Conservation (phyloP, 2,888 invertebrate genomes). For the Latheticus oryzae region DNA sequence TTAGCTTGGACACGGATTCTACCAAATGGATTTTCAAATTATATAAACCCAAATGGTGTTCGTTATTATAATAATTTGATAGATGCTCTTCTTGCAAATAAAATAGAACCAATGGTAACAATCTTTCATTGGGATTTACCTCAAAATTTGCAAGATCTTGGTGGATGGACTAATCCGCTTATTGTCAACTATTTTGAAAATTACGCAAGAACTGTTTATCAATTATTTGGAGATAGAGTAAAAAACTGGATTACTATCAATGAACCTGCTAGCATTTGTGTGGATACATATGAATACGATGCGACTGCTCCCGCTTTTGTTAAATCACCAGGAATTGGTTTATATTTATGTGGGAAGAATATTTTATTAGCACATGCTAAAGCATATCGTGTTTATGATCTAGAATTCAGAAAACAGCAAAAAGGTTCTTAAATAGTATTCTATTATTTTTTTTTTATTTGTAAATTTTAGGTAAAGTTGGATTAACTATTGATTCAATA, state of each 20-base stretch:
- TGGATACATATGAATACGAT: slow-evolving; percentile 59
- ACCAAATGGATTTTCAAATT: slow-evolving; percentile 69
- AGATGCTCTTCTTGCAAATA: slow-evolving; percentile 66
- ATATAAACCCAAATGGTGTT: slow-evolving; percentile 72
- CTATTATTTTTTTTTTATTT: background rate
- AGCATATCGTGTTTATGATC: slow-evolving; percentile 71
- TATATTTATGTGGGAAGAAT: slow-evolving; percentile 74
- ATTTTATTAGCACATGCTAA: slow-evolving; percentile 74
- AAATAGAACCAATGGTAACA: slow-evolving; percentile 71
- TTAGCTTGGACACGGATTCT: slow-evolving; percentile 76
- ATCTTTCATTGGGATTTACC: slow-evolving; percentile 78
- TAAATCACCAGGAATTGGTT: slow-evolving; percentile 68
- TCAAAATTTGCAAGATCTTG: slow-evolving; percentile 63
- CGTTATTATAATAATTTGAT: slow-evolving; percentile 74
- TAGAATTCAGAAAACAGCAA: slow-evolving; percentile 63
- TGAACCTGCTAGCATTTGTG: slow-evolving; percentile 64
- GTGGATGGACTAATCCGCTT: slow-evolving; percentile 74
- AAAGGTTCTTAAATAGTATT: slow-evolving; percentile 43
- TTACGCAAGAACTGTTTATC: slow-evolving; percentile 68
- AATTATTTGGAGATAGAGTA: slow-evolving; percentile 59
- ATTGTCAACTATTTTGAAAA: slow-evolving; percentile 72
- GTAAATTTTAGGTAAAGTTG: slow-evolving; percentile 67
- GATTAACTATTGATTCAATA: slow-evolving; percentile 69
- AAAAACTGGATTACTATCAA: slow-evolving; percentile 71
- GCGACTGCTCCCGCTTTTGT: slow-evolving; percentile 66